Percentiles rank a stretch among this genome's conserved stretches.
Conservation (phyloP, 2,113 vertebrate species). For the Xerus inauris region DNA sequence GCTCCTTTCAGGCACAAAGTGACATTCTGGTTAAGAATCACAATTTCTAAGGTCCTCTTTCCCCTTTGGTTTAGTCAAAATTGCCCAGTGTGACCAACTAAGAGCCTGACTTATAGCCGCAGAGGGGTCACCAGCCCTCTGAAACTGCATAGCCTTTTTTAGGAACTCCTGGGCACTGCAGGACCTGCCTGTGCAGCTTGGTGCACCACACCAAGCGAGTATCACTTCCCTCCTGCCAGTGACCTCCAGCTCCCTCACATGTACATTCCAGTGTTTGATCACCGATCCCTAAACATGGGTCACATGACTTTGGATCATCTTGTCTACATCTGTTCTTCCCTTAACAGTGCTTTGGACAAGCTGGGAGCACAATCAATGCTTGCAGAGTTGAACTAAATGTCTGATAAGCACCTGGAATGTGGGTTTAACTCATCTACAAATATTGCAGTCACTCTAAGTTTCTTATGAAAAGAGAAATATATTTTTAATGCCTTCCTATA, state of each 20-base stretch:
- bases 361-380: neutral
- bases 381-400: neutral
- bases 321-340: neutral
- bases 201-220: too few species aligned
- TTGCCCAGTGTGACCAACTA: neutral
- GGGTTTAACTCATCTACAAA: neutral
- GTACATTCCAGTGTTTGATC: neutral
- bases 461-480: neutral
- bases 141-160: neutral
- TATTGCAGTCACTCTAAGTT: neutral
- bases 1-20: neutral
- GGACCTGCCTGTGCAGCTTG: accelerated
- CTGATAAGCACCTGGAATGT: neutral
- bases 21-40: neutral
- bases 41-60: neutral
- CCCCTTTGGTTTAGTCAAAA: neutral
- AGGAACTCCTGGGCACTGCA: accelerated
- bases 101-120: neutral
- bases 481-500: conserved; percentile 13
- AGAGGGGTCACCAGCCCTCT: accelerated
- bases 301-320: neutral
- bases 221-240: neutral
- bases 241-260: neutral
- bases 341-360: neutral
- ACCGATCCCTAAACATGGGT: neutral